Percentiles rank a stretch among this genome's conserved stretches.
Conservation (phyloP, 2,113 vertebrate genomes). For the Psittacula cyanocephala region DNA sequence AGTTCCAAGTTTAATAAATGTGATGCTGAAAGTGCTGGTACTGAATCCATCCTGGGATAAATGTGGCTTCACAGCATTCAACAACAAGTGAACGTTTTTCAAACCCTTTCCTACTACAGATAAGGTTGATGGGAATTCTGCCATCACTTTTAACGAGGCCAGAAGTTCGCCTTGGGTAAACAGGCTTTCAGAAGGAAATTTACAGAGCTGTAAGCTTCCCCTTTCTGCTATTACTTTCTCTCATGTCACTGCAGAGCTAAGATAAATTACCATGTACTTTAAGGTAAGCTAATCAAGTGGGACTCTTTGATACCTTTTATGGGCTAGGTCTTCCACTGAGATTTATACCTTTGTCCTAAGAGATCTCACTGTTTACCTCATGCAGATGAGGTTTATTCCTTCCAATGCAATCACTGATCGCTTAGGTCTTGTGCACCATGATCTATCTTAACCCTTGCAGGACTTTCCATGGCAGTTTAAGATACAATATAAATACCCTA, state of each 20-base stretch:
- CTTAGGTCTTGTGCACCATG: neutral
- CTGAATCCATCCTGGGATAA: neutral
- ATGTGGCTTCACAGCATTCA: rapidly evolving
- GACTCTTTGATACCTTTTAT: neutral
- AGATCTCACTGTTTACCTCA: neutral
- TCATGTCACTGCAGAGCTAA: neutral
- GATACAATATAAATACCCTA: neutral
- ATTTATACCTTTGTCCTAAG: neutral
- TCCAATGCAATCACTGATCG: neutral
- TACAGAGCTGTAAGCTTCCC: neutral
- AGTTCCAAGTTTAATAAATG: neutral
- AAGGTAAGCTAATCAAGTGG: neutral
- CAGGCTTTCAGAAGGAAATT: neutral
- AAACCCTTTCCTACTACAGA: neutral
- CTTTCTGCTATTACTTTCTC: neutral
- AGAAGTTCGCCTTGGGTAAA: conserved; percentile 1
- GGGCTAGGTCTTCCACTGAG: neutral
- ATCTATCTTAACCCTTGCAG: neutral
- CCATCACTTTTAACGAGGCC: neutral
- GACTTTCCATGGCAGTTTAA: neutral
- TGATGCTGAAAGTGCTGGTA: neutral
- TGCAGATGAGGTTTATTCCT: neutral
- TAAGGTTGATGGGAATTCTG: neutral
- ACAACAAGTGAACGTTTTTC: neutral
- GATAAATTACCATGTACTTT: neutral